phyloP scores from a whole-genome alignment of 2,113 vertebrate species.

The Vicugna pacos region DNA sequence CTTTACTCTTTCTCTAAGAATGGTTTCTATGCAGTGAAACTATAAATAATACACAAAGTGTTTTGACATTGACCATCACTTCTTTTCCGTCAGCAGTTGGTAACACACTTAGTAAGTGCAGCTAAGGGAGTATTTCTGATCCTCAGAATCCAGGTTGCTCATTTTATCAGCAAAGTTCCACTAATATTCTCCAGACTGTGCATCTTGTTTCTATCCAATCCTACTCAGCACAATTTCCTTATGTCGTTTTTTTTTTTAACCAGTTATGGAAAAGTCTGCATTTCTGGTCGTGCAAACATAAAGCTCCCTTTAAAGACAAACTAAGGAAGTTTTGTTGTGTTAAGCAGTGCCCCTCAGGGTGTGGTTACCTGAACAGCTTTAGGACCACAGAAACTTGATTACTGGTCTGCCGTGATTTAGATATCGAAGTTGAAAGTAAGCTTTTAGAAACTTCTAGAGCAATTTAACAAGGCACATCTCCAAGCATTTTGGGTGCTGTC shows the following conservation, averaged over 20 bases:
- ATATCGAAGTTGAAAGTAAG: background rate
- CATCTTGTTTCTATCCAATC: background rate
- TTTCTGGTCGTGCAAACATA: background rate
- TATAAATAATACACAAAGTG: background rate
- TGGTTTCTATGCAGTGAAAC: background rate
- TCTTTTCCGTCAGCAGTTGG: constrained; percentile 35
- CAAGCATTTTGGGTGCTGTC: background rate
- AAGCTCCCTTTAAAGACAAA: constrained; percentile 24
- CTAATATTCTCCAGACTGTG: background rate
- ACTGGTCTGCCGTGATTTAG: background rate
- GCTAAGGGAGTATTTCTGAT: background rate
- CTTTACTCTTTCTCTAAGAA: background rate
- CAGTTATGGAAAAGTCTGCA: constrained; percentile 3
- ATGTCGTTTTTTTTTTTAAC: background rate
- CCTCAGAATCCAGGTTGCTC: background rate
- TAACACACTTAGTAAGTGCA: constrained; percentile 26
- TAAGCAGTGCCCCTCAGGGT: background rate
- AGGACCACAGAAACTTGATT: background rate
- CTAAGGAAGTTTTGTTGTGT: background rate
- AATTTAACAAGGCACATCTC: background rate
- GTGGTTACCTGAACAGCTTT: background rate
- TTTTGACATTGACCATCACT: constrained; percentile 13
- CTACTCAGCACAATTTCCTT: background rate
- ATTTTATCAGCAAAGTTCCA: background rate
- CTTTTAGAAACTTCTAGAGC: background rate